Base-by-base conservation (phyloP, 2,797 vertebrate species). In the Crenuchus spilurus region DNA sequence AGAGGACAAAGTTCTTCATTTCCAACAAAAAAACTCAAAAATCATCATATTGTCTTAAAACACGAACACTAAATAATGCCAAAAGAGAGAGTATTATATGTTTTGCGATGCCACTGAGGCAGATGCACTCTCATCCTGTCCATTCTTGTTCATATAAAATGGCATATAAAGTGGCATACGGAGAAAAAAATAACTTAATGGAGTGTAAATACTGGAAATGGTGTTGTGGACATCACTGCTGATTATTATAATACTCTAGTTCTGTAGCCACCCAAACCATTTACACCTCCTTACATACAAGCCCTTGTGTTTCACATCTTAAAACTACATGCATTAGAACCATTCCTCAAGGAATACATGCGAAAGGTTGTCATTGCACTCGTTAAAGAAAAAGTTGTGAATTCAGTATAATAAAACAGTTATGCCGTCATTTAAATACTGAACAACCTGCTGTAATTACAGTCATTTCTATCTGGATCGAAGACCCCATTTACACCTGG, bases 261-360 rank as follows among this genome's bases (percentile, higher is more conserved):
- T 61, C 49, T 18, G 49, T n/a, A 62, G 60, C 70, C 67, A 64
- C 52, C 73, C 49, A 49, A 55, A 37, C 9, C 30, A 51, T 71
- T 49, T 55, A 72, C 46, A 14, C 65, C 61, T 37, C 75, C 63
- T 70, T 52, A 75, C 71, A 80, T 71, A 82, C 77, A 81, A 83
- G 74, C 77, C 79, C 70, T 84, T 77, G 63, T 75, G 61, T 80
- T 60, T 78, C 51, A 78, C 39, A 71, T 62, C 77, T 71, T 72
- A 63, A 70, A 37, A 72, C 66, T 44, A 72, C 83, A 84, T 84
- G 82, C 83, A 83, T 76, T 51, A 80, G 64, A 81, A 80, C 74
- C 63, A 71, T 73, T 67, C 62, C 75, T 65, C 39, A 30, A 58
- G 74, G 70, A 75, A 80, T 52, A 70, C 80, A 81, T 83, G 83